phyloP scores from a whole-genome alignment of 1,140 invertebrate genomes.

The Mya arenaria region DNA sequence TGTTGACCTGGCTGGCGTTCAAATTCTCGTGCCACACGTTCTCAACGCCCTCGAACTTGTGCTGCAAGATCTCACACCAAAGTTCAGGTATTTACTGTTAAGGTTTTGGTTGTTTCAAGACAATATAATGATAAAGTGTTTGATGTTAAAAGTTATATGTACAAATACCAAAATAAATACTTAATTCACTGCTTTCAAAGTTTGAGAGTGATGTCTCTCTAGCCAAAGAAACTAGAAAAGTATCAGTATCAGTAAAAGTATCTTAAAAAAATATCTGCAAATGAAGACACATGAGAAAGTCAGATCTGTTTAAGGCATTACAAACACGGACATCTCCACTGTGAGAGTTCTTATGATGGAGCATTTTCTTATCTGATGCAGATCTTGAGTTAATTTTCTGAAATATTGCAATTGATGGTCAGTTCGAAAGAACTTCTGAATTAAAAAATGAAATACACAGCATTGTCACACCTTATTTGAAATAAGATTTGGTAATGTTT shows the following conservation, averaged over 20 bases:
- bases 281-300: constrained; percentile 42
- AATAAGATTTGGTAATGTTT: too few species aligned
- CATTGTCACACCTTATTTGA: too few species aligned
- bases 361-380: constrained; percentile 51
- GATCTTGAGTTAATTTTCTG: too few species aligned
- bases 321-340: background rate
- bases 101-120: background rate
- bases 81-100: constrained; percentile 69
- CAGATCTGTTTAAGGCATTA: constrained; percentile 45
- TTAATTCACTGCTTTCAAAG: too few species aligned
- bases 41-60: constrained; percentile 94
- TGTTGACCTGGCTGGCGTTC: constrained; percentile 95
- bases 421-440: too few species aligned
- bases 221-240: too few species aligned
- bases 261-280: constrained; percentile 12
- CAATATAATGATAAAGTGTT: background rate
- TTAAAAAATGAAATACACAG: too few species aligned
- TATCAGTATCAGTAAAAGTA: too few species aligned
- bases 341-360: constrained; percentile 28
- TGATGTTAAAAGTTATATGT: too few species aligned
- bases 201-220: too few species aligned
- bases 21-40: constrained; percentile 94
- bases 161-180: too few species aligned
- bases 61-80: constrained; percentile 85
- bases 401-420: too few species aligned